Conservation (phyloP, 2,888 invertebrate genomes). For the Troides helena region DNA sequence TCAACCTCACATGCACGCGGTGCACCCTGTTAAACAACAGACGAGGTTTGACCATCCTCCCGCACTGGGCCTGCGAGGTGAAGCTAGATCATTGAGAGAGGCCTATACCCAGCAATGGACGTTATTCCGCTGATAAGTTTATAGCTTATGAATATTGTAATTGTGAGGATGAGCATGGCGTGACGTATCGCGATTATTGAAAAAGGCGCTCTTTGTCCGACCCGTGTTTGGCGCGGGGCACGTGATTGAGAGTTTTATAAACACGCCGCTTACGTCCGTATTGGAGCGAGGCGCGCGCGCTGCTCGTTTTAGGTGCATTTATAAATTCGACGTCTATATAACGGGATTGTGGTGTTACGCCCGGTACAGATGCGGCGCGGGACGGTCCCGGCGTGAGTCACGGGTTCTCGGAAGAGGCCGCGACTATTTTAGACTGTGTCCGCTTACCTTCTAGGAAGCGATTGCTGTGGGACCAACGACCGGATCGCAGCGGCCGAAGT, state of each 20-base stretch:
- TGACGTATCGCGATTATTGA: constrained; percentile 35
- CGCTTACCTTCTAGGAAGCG: constrained; percentile 79
- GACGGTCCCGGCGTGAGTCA: constrained; percentile 72
- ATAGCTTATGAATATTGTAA: too few relatives aligned
- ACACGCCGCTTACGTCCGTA: constrained; percentile 29
- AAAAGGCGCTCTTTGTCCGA: constrained; percentile 20
- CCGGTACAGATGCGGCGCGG: constrained; percentile 70
- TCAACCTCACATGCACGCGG: too few relatives aligned
- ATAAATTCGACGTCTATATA: constrained; percentile 43
- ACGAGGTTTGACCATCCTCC: too few relatives aligned
- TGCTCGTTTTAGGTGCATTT: constrained; percentile 44
- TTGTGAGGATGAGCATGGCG: constrained; percentile 39
- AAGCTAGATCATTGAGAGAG: too few relatives aligned
- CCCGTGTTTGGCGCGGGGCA: constrained; percentile 9
- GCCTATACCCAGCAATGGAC: too few relatives aligned
- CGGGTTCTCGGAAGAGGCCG: constrained; percentile 72
- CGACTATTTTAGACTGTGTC: constrained; percentile 77
- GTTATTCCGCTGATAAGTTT: too few relatives aligned
- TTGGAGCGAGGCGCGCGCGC: constrained; percentile 31
- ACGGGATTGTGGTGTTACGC: constrained; percentile 43
- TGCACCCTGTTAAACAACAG: too few relatives aligned
- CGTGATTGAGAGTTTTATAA: constrained; percentile 23
- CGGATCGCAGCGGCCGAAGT: constrained; percentile 66
- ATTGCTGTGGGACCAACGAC: constrained; percentile 74
- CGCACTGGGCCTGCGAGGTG: too few relatives aligned